These are phyloP conservation scores for Thymelicus sylvestris DNA, from an alignment of 2,888 invertebrate genomes.

Conservation along the genomic window DNA sequence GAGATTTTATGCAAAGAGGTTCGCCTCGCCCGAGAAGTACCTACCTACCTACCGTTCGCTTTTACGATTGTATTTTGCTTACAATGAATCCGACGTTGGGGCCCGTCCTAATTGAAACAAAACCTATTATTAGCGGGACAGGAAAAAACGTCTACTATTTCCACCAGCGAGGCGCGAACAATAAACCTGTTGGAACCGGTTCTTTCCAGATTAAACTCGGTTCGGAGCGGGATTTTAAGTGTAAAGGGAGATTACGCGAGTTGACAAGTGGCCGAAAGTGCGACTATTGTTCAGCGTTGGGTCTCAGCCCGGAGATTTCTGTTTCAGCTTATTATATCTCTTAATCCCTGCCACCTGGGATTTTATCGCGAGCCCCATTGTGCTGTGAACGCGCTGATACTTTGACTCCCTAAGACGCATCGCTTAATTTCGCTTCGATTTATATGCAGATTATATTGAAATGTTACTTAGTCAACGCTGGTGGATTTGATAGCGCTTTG, in stretches of 20 bases:
- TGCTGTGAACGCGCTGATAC: constrained; percentile 38
- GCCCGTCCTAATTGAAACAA: constrained; percentile 51
- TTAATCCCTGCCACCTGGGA: constrained; percentile 51
- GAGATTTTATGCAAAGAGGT: constrained; percentile 37
- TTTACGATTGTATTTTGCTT: constrained; percentile 42
- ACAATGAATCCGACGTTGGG: constrained; percentile 46
- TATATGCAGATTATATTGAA: constrained; percentile 25
- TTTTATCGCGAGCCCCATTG: constrained; percentile 48
- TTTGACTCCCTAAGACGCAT: constrained; percentile 36
- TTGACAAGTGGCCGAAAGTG: constrained; percentile 58
- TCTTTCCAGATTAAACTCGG: constrained; percentile 48
- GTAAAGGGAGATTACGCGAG: constrained; percentile 59
- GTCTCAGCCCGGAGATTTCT: constrained; percentile 49
- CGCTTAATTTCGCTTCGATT: constrained; percentile 11
- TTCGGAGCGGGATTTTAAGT: constrained; percentile 51
- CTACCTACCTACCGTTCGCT: constrained; percentile 28
- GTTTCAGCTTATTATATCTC: constrained; percentile 55
- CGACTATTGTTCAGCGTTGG: constrained; percentile 60
- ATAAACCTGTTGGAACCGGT: constrained; percentile 51
- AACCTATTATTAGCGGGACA: constrained; percentile 51
- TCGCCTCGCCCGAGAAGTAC: constrained; percentile 19
- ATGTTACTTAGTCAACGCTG: background rate
- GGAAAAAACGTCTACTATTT: constrained; percentile 49
- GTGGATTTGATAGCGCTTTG: background rate
- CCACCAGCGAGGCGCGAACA: constrained; percentile 44